Base-by-base conservation (phyloP, 2,888 invertebrate genomes). In the Philopedon plagiatum region DNA sequence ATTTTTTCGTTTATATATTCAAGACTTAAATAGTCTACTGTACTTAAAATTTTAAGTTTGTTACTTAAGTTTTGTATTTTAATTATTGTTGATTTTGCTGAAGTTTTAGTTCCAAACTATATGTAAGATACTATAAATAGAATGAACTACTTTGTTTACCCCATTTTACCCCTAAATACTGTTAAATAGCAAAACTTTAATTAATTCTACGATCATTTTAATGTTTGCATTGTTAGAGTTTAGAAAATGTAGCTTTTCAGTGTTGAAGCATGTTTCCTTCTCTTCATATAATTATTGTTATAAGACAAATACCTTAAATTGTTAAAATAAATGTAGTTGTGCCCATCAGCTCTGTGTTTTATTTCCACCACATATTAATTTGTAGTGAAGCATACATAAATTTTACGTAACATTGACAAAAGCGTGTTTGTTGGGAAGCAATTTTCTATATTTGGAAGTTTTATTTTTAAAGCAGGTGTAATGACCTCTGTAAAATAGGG, bases 251-350 rank as follows among this genome's bases (percentile, higher is more conserved):
- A 82, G 85, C 83, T 83, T 84, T 83, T 83, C 83, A 85, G 84
- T 85, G 83, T 84, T 74, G 46, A 82, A 82, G 83, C 85, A 85
- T 85, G 83, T 85, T 83, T 82, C 64, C 65, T 63, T 72, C 82
- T 82, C 81, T 82, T 85, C 84, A 83, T 84, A 83, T 84, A 83
- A 85, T 84, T 51, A 71, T 60, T 84, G 85, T 85, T 85, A 85
- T 83, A 81, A 79, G 80, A 82, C 75, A 82, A 81, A 83, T 76
- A 82, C 44, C 65, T 60, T 71, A 67, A 82, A 84, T 85, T 85
- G 85, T 85, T 85, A 84, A 85, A 74, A 85, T 86, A 86, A 85
- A 86, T 85, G 85, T 86, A 85, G 85, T 85, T 83, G 82, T 84
- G 80, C 81, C 81, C 79, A 81, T 75, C 62, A 65, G 19, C 26